A percentile compares a stretch with the other conserved stretches of the same genome.
These are phyloP conservation scores for Epinotia nisella DNA, from an alignment of 2,888 invertebrate species.

Conservation along the genomic window DNA sequence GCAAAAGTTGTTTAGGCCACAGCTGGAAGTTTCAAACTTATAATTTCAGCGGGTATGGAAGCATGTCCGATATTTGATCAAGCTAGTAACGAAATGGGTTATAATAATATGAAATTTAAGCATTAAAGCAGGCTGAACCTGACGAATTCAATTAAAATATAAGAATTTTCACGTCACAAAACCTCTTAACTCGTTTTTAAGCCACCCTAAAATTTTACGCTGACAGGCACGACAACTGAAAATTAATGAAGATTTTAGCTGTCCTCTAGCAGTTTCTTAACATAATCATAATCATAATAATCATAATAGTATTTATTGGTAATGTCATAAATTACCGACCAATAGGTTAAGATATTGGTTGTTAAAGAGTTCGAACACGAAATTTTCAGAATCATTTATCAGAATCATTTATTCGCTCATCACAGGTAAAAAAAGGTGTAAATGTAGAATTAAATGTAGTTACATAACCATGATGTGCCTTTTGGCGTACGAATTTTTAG, in stretches of 20 bases:
- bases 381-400: too few species aligned
- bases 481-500: too few species aligned
- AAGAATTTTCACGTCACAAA: slow-evolving; percentile 7
- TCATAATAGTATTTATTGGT: too few species aligned
- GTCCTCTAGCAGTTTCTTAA: neutral
- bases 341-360: neutral
- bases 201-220: neutral
- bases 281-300: too few species aligned
- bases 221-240: neutral
- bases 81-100: slow-evolving; percentile 15
- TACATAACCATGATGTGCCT: too few species aligned
- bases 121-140: neutral
- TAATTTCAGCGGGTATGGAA: slow-evolving; percentile 15
- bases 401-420: too few species aligned
- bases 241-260: slow-evolving; percentile 7
- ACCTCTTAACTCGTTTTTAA: neutral
- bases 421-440: too few species aligned
- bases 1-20: slow-evolving; percentile 27
- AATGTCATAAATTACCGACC: too few species aligned
- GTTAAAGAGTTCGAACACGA: neutral
- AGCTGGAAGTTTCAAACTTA: slow-evolving; percentile 19
- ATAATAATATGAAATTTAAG: slow-evolving; percentile 6
- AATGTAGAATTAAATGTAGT: too few species aligned
- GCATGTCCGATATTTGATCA: slow-evolving; percentile 32
- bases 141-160: slow-evolving; percentile 9